Conservation (phyloP, 1,140 invertebrate genomes). For the Zaprionus taronus region DNA sequence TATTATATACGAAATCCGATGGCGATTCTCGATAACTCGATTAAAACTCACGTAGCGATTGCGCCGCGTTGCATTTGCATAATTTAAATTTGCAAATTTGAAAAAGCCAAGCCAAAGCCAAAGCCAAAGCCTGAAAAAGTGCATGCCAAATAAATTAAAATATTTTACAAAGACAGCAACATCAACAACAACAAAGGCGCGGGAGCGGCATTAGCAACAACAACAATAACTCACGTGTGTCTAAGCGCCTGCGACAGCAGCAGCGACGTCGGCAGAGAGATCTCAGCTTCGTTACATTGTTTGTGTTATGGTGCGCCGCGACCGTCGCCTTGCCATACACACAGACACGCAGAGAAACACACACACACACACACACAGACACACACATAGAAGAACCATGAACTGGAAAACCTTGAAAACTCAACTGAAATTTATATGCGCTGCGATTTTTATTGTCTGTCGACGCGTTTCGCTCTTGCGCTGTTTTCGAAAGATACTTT, state of each 20-base stretch:
- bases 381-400: conserved; percentile 57
- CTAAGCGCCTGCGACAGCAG: conserved; percentile 55
- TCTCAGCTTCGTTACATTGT: conserved; percentile 65
- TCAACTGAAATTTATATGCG: conserved; percentile 71
- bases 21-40: conserved; percentile 10
- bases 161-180: conserved; percentile 11
- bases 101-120: conserved; percentile 2
- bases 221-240: conserved; percentile 69
- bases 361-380: conserved; percentile 29
- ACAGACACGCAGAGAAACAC: conserved; percentile 35
- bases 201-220: conserved; percentile 47
- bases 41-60: conserved; percentile 17
- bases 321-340: conserved; percentile 49
- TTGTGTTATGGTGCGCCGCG: conserved; percentile 33
- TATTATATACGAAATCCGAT: not conserved
- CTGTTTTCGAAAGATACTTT: conserved; percentile 41
- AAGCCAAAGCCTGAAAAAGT: conserved; percentile 16
- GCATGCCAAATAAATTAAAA: conserved; percentile 26
- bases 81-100: conserved; percentile 29
- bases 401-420: conserved; percentile 83
- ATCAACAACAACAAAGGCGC: conserved; percentile 27
- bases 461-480: conserved; percentile 22
- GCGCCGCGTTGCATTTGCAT: conserved; percentile 13
- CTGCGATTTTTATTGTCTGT: conserved; percentile 55
- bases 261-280: conserved; percentile 9